Base-by-base conservation (phyloP, 35 echinoderm and acorn worm species). In the Patiria miniata region DNA sequence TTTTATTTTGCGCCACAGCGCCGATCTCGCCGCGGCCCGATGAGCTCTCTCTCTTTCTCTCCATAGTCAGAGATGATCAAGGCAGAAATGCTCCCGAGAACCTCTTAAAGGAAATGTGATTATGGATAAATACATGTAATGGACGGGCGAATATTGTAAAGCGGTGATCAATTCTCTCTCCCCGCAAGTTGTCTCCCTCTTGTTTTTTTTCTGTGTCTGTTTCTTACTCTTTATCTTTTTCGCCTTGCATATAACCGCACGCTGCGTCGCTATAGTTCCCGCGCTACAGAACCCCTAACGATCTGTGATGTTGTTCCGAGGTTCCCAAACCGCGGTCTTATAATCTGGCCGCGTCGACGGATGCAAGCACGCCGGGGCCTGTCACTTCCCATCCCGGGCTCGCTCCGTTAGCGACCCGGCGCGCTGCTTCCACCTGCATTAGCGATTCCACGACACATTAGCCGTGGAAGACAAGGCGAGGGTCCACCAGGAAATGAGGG, bases 401-500 rank as follows among this genome's bases (percentile, higher is more conserved):
- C 82, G 82, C 82, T 84, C 57, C 82, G 82, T 84, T 73, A 73
- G 65, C 26, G 65, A 30, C 65, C 65, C 65, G 2, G 29, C 29
- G 26, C 65, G 65, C 65, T 73, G 65, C 34, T 73, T 34, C 65
- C 65, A 73, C 65, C 34, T 23, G 65, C 65, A 73, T 73, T 73
- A 73, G 65, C 30, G 65, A 73, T 73, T 73, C 26, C 34, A 26
- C 65, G 65, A 84, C 54, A 60, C 82, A 84, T 53, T 84, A 84
- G 52, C 51, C 54, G 39, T 16, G 7, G 65, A 73, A 73, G 65
- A 36, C 65, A 73, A 73, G 65, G 29, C 65, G 65, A 73, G 65
- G 34, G 29, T 23, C 65, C 23, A 73, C 65, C 53, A 58, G 82
- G 82, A 84, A 84, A 84, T 84, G 38, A 53, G 82, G 57, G 82